phyloP scores from a whole-genome alignment of 2,113 vertebrate species.

The Columba janthina region DNA sequence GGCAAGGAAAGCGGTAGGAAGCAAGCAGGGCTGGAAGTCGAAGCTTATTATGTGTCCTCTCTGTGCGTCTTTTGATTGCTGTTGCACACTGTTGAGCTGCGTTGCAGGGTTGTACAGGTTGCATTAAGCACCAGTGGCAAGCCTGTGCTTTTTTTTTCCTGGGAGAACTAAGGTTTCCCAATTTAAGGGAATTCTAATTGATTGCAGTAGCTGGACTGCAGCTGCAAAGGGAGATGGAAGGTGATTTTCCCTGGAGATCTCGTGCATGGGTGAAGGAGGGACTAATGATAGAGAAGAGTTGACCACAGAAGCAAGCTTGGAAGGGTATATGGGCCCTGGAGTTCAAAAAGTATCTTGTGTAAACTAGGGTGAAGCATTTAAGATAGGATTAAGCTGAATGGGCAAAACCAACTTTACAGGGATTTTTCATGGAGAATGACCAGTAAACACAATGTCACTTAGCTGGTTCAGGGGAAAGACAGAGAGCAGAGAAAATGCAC shows the following conservation, averaged over 20 bases:
- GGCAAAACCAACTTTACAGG: background rate
- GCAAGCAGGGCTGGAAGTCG: background rate
- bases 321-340: background rate
- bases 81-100: background rate
- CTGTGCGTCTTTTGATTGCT: background rate
- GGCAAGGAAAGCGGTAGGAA: background rate
- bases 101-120: background rate
- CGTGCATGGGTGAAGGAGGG: rapidly evolving
- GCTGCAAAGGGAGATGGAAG: background rate
- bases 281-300: background rate
- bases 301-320: background rate
- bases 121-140: background rate
- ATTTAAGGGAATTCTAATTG: background rate
- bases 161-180: background rate
- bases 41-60: background rate
- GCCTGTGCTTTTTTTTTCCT: background rate
- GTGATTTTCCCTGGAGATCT: background rate
- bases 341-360: background rate
- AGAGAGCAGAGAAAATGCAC: background rate
- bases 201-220: background rate
- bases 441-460: background rate
- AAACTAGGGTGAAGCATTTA: background rate
- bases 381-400: background rate
- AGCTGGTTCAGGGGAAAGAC: background rate
- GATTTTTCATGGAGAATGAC: background rate